Evolutionary conservation across 2,888 invertebrate species (phyloP).

Genomic region (Nomada fucata): DNA sequence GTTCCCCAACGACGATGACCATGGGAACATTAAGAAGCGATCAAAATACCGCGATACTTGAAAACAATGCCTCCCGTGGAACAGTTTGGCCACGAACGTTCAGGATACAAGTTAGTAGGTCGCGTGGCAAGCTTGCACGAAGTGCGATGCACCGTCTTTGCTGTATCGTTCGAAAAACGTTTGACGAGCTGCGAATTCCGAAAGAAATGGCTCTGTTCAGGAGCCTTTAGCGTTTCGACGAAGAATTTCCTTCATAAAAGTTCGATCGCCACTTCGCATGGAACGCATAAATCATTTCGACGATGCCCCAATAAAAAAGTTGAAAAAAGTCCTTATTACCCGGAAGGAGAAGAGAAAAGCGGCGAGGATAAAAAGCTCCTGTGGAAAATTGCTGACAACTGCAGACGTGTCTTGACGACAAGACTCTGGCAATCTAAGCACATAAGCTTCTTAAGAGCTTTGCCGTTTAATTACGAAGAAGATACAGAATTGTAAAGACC

Average conservation of each 20-base stretch:
- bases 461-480: conserved; percentile 74
- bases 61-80: neutral
- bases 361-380: conserved; percentile 14
- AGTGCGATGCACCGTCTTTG: neutral
- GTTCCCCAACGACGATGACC: neutral
- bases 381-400: conserved; percentile 76
- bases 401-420: conserved; percentile 74
- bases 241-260: conserved; percentile 44
- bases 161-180: neutral
- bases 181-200: conserved; percentile 2
- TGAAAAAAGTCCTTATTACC: conserved; percentile 46
- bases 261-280: conserved; percentile 1
- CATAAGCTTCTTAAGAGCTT: conserved; percentile 77
- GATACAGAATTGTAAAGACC: conserved; percentile 41
- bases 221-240: neutral
- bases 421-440: conserved; percentile 70
- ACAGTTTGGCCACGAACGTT: neutral
- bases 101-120: conserved; percentile 2
- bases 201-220: conserved; percentile 15
- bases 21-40: neutral
- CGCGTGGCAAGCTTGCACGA: neutral
- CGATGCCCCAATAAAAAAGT: conserved; percentile 52
- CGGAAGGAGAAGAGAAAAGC: conserved; percentile 1
- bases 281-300: conserved; percentile 58
- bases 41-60: neutral